phyloP scores from a whole-genome alignment of 2,888 invertebrate genomes.

The Taenaris catops region DNA sequence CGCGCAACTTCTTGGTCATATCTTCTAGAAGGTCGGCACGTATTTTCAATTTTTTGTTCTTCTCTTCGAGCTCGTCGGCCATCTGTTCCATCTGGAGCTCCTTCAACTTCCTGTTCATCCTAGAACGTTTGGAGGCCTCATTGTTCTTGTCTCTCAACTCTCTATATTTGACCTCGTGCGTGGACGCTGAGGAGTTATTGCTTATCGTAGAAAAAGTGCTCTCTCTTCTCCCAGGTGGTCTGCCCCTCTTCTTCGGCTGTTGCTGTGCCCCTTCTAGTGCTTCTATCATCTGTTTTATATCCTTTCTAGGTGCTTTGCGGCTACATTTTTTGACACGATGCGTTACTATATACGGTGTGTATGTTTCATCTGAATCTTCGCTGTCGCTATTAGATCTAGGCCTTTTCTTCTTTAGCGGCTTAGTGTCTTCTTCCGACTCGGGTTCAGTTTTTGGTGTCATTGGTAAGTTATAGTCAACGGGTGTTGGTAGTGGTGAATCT shows the following conservation, averaged over 20 bases:
- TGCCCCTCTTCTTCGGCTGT: slow-evolving; percentile 65
- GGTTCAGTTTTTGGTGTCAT: slow-evolving; percentile 66
- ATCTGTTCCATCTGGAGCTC: slow-evolving; percentile 74
- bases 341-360: slow-evolving; percentile 51
- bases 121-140: slow-evolving; percentile 86
- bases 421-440: slow-evolving; percentile 61
- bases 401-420: slow-evolving; percentile 38
- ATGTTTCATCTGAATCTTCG: slow-evolving; percentile 68
- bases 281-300: slow-evolving; percentile 63
- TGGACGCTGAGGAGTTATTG: slow-evolving; percentile 59
- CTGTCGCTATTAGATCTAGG: slow-evolving; percentile 42
- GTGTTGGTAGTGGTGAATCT: slow-evolving; percentile 33
- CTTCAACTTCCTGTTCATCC: slow-evolving; percentile 84
- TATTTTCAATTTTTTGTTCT: slow-evolving; percentile 82
- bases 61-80: slow-evolving; percentile 78
- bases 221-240: slow-evolving; percentile 76
- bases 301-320: slow-evolving; percentile 51
- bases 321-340: slow-evolving; percentile 49
- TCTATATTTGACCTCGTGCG: slow-evolving; percentile 79
- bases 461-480: slow-evolving; percentile 47
- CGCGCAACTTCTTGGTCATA: slow-evolving; percentile 82
- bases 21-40: slow-evolving; percentile 84
- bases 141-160: slow-evolving; percentile 88
- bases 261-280: slow-evolving; percentile 60
- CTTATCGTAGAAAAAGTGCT: slow-evolving; percentile 64